phyloP scores from a whole-genome alignment of 53 echinoderm and acorn worm genomes.

The Mesocentrotus franciscanus region DNA sequence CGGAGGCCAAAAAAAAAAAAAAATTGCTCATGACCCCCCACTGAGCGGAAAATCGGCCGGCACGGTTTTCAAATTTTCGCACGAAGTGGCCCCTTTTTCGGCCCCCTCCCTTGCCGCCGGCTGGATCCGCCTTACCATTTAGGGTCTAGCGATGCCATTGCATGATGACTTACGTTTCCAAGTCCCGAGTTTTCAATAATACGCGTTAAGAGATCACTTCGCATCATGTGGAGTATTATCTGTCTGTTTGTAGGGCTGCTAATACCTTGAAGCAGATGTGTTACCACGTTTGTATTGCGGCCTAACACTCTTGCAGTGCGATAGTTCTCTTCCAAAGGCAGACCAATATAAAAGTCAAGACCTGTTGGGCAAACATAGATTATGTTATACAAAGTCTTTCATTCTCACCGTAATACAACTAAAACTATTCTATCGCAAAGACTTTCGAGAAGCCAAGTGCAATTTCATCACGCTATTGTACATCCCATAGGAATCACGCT shows the following conservation, averaged over 20 bases:
- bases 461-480: no score
- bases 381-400: neutral
- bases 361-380: slow-evolving; percentile 38
- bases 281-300: neutral
- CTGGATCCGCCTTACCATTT: no score
- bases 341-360: slow-evolving; percentile 77
- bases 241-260: slow-evolving; percentile 52
- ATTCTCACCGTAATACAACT: no score
- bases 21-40: no score
- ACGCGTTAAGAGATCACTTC: neutral
- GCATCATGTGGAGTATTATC: slow-evolving; percentile 40
- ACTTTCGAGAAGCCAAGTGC: no score
- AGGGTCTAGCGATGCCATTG: neutral
- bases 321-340: slow-evolving; percentile 67
- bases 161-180: neutral
- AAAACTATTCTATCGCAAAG: no score
- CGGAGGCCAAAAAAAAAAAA: no score
- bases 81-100: no score
- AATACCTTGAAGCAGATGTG: slow-evolving; percentile 6
- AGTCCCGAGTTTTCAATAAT: slow-evolving; percentile 36
- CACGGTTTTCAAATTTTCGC: no score
- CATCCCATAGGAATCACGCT: no score
- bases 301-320: slow-evolving; percentile 57
- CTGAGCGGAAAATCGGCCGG: no score
- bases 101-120: no score